These are phyloP conservation scores for Myiotriccus ornatus DNA, from an alignment of 2,797 vertebrate genomes.

Conservation along the genomic window DNA sequence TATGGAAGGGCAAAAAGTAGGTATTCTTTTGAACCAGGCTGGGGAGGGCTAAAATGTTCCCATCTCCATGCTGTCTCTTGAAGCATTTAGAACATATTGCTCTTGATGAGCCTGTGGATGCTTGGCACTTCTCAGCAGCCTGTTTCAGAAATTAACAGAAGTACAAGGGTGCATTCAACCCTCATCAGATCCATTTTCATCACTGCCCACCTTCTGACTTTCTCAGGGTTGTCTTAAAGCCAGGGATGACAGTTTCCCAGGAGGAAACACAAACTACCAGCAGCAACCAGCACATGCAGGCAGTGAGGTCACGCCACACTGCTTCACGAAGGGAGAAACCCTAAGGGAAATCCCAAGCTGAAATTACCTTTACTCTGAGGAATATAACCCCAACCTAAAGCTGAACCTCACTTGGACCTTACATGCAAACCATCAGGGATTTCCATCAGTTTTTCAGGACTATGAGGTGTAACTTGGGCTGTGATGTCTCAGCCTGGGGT, in stretches of 20 bases:
- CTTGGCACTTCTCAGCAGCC: not conserved
- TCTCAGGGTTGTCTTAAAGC: not conserved
- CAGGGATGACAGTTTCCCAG: not conserved
- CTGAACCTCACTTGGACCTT: not conserved
- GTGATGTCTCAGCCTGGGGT: not conserved
- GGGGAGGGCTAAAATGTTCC: not conserved
- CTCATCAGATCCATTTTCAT: not conserved
- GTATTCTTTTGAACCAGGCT: not conserved
- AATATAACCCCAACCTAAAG: not conserved
- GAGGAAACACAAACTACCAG: not conserved
- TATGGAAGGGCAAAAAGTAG: not conserved
- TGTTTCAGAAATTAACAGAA: not conserved
- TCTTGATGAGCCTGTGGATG: accelerated
- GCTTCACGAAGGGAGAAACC: not conserved
- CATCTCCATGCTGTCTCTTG: accelerated
- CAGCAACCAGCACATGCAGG: accelerated
- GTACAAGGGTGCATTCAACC: not conserved
- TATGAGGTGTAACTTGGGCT: not conserved
- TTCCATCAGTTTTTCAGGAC: not conserved
- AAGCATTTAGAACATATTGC: accelerated
- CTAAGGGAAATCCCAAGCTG: not conserved
- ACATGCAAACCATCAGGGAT: not conserved
- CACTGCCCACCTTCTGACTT: not conserved
- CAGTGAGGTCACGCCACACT: accelerated
- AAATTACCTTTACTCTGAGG: not conserved